Conservation (phyloP, 2,113 vertebrate species). For the Lynx canadensis region DNA sequence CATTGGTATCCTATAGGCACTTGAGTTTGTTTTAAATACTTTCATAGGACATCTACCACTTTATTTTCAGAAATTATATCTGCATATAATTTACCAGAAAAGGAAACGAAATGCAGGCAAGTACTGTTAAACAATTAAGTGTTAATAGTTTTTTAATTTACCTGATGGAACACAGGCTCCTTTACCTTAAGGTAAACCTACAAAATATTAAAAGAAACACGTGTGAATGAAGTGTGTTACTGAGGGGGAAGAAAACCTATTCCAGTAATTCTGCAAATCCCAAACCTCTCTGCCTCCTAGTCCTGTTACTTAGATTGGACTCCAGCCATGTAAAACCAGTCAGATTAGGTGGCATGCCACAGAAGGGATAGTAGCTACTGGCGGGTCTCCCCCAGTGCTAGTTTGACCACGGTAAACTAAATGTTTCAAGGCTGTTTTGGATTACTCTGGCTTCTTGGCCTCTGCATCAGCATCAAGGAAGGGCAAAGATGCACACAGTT, state of each 20-base stretch:
- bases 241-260: not conserved
- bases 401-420: not conserved
- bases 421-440: not conserved
- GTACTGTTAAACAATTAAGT: conserved; percentile 54
- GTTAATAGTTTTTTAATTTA: conserved; percentile 80
- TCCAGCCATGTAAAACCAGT: not conserved
- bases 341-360: not conserved
- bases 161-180: conserved; percentile 98
- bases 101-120: conserved; percentile 40
- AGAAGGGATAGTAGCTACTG: not conserved
- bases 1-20: not conserved
- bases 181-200: conserved; percentile 97
- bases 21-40: conserved; percentile 39
- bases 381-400: not conserved
- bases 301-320: not conserved
- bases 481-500: not conserved
- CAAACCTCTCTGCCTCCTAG: not conserved
- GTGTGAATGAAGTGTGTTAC: conserved; percentile 14
- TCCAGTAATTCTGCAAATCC: not conserved
- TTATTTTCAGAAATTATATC: conserved; percentile 29
- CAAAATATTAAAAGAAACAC: conserved; percentile 72
- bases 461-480: not conserved
- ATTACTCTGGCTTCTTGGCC: not conserved
- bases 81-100: conserved; percentile 31
- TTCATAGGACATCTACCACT: not conserved